Conservation (phyloP, 2,888 invertebrate genomes). For the Morinoia aosen region DNA sequence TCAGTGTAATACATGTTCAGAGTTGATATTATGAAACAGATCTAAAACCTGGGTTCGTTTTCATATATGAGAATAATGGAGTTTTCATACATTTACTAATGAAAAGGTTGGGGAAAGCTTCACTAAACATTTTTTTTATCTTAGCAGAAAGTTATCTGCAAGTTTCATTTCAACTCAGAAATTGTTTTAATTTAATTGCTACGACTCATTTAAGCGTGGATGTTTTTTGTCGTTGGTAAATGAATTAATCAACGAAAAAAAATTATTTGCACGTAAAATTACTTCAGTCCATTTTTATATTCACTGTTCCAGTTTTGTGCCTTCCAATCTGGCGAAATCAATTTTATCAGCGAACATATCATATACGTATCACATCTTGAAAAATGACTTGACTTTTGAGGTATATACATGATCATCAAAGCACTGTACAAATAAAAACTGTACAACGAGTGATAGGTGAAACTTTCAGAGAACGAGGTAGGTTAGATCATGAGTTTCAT, state of each 20-base stretch:
- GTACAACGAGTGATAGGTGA: no score
- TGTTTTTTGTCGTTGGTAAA: not conserved
- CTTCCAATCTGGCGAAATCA: not conserved
- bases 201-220: not conserved
- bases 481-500: not conserved
- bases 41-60: not conserved
- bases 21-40: not conserved
- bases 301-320: not conserved
- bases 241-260: no score
- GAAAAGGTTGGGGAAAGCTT: not conserved
- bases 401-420: no score
- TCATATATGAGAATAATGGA: not conserved
- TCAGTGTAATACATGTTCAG: not conserved
- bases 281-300: not conserved
- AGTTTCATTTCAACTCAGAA: not conserved
- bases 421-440: no score
- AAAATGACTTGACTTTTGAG: no score
- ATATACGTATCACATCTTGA: no score
- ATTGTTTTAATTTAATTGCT: not conserved
- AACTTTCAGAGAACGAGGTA: not conserved
- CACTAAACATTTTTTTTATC: not conserved
- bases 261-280: not conserved
- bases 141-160: not conserved
- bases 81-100: not conserved
- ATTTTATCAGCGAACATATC: no score